These are phyloP conservation scores for Centruroides vittatus DNA, from an alignment of 1,140 invertebrate genomes.

Conservation along the genomic window DNA sequence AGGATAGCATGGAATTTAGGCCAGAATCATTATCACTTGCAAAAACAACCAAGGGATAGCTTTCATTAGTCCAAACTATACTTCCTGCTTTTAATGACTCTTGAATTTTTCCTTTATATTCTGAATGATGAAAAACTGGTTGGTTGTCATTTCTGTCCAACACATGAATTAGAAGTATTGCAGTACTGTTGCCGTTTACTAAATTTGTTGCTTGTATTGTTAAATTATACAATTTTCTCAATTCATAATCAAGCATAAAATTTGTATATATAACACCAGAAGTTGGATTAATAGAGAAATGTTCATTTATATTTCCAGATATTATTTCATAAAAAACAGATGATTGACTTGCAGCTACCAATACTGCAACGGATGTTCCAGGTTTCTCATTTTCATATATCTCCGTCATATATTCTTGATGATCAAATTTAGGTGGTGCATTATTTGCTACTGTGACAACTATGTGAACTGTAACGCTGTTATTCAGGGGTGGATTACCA, in stretches of 20 bases:
- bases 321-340: constrained; percentile 66
- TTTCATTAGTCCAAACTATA: constrained; percentile 47
- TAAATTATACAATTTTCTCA: constrained; percentile 58
- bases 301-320: constrained; percentile 52
- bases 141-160: constrained; percentile 57
- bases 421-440: constrained; percentile 57
- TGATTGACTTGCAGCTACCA: constrained; percentile 61
- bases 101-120: constrained; percentile 52
- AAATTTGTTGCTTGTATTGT: constrained; percentile 72
- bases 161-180: constrained; percentile 31
- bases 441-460: constrained; percentile 23
- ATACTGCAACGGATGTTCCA: constrained; percentile 57
- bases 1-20: constrained; percentile 64
- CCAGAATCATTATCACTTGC: constrained; percentile 63
- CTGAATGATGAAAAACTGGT: constrained; percentile 52
- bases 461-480: constrained; percentile 64
- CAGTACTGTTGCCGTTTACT: constrained; percentile 36
- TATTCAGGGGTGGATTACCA: constrained; percentile 52
- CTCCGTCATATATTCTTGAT: constrained; percentile 49
- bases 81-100: constrained; percentile 54
- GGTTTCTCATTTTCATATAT: constrained; percentile 66
- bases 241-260: constrained; percentile 64
- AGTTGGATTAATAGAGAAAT: constrained; percentile 68
- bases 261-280: constrained; percentile 55
- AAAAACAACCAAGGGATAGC: constrained; percentile 48